Conservation (phyloP, 2,888 invertebrate species). For the Fissipunctia ypsillon region DNA sequence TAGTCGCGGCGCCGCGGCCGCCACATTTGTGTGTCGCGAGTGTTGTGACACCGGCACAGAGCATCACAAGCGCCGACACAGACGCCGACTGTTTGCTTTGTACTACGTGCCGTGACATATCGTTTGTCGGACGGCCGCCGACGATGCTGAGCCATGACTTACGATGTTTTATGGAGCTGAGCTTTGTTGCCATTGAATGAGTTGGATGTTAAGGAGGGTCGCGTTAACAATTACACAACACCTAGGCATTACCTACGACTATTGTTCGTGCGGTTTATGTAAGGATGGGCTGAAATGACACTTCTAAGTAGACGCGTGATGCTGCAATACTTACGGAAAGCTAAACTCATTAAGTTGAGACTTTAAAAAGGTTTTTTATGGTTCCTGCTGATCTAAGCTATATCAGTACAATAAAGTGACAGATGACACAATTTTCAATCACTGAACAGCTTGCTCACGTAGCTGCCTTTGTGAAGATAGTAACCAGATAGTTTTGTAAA, state of each 20-base stretch:
- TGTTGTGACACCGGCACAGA: conserved; percentile 85
- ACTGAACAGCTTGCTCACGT: neutral
- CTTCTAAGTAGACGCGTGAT: conserved; percentile 73
- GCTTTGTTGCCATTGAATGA: conserved; percentile 81
- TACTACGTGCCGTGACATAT: conserved; percentile 89
- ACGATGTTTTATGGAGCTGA: conserved; percentile 79
- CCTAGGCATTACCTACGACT: conserved; percentile 73
- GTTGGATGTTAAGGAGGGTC: conserved; percentile 76
- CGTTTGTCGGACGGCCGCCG: conserved; percentile 83
- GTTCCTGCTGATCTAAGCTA: conserved; percentile 21
- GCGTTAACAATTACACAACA: conserved; percentile 82
- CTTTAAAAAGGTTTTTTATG: conserved; percentile 45
- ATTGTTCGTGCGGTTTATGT: conserved; percentile 74
- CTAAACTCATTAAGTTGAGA: conserved; percentile 52
- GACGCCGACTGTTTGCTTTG: conserved; percentile 89
- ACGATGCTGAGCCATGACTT: conserved; percentile 74
- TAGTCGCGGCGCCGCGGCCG: conserved; percentile 83
- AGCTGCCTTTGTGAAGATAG: neutral
- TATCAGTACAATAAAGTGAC: neutral
- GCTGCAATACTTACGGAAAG: conserved; percentile 73
- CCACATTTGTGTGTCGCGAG: conserved; percentile 71
- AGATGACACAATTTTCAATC: neutral
- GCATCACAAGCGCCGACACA: conserved; percentile 85
- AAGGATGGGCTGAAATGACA: conserved; percentile 69
- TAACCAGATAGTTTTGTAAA: neutral